Conservation (phyloP, 1,140 invertebrate genomes). For the Scaptomyza hsui region DNA sequence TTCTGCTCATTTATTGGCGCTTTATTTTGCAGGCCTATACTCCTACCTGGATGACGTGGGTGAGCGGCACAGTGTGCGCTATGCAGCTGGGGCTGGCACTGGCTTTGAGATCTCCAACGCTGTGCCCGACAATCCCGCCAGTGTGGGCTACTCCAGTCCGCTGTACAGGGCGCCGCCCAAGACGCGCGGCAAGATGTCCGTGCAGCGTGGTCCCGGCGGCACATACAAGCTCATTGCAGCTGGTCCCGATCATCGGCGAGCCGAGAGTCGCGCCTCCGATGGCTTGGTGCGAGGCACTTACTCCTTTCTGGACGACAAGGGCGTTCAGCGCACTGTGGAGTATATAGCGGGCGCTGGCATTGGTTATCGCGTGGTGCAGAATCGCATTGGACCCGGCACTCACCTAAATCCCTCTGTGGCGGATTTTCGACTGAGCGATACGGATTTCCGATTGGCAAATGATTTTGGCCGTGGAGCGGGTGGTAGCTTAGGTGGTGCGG, state of each 20-base stretch:
- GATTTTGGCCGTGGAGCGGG: conserved; percentile 71
- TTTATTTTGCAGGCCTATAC: conserved; percentile 85
- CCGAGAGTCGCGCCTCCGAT: conserved; percentile 88
- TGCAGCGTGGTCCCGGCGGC: conserved; percentile 73
- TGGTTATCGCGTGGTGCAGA: conserved; percentile 88
- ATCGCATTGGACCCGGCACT: conserved; percentile 72
- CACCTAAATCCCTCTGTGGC: conserved; percentile 77
- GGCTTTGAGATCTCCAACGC: conserved; percentile 90
- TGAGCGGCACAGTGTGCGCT: conserved; percentile 89
- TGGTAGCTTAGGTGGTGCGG: conserved; percentile 36
- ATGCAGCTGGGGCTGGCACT: conserved; percentile 88
- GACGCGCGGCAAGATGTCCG: conserved; percentile 75
- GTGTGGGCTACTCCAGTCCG: conserved; percentile 72
- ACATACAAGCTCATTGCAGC: conserved; percentile 87
- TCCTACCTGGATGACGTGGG: conserved; percentile 89
- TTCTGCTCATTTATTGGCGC: background rate
- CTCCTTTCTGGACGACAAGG: conserved; percentile 90
- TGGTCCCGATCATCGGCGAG: conserved; percentile 89
- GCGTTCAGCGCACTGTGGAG: conserved; percentile 88
- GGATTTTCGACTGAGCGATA: conserved; percentile 67
- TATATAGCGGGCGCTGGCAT: conserved; percentile 90
- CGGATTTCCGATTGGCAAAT: conserved; percentile 72
- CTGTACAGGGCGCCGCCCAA: conserved; percentile 74
- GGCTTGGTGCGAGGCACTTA: conserved; percentile 89
- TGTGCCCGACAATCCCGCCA: conserved; percentile 86